Evolutionary conservation across 2,888 invertebrate species (phyloP), one percentile per base, ranked within the genome.

Genomic region (Dilophus febrilis): DNA sequence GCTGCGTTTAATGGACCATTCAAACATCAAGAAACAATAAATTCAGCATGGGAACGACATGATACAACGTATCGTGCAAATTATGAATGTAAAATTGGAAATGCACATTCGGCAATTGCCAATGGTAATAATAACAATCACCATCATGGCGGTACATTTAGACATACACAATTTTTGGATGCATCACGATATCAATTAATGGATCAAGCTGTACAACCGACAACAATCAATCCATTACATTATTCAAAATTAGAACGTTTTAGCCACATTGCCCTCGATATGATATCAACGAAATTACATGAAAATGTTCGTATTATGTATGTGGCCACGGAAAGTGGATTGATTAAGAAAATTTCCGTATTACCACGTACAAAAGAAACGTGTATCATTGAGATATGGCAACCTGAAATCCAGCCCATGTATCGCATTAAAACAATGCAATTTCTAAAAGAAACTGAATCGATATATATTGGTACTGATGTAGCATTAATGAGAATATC

Each of bases 361-460:
- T 61, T 85, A 44, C 81, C 84, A 1, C 60, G 68, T 19, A 67
- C 72, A 1, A 71, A 72, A 40, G 73, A 77, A 45, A 74, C 86
- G 0, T 94, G 92, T 53, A 64, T 90, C 35, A 73, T 92, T 12
- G 91, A 92, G 59, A 72, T 82, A 46, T 84, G 91, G 78, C 77
- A 77, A 48, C 68, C 81, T 11, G 66, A 74, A 29, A 67, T 71
- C 2, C 66, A 67, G 6, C 66, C 70, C 29, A 46, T 42, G 14
- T 46, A 47, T 5, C 45, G 46, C 1, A 72, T 84, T 36, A 65
- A 68, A 50, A 74, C 72, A 13, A 71, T 87, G 67, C 80, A 82
- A 54, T 84, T 82, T 54, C 68, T 86, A 7, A 80, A 84, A 55
- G 80, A 79, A 49, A 84, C 83, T 12, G 77, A 78, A 56, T 82